These are phyloP conservation scores for Hippocampus kuda DNA, from an alignment of 2,797 vertebrate genomes.

Conservation along the genomic window DNA sequence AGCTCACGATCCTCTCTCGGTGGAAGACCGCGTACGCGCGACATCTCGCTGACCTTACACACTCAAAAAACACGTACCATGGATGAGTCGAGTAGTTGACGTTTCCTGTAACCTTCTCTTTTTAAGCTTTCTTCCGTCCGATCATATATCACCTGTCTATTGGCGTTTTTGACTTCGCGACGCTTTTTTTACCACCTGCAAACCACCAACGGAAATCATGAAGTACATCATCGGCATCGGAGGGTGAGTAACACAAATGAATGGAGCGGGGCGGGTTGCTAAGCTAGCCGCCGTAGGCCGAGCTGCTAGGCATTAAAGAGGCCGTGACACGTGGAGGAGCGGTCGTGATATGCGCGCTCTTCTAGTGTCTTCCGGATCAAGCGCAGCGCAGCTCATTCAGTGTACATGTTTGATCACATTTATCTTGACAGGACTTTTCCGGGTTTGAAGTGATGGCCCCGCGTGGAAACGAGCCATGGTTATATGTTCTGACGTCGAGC, in stretches of 20 bases:
- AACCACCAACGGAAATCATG: conserved; percentile 53
- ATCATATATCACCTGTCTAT: conserved; percentile 44
- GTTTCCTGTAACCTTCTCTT: conserved; percentile 68
- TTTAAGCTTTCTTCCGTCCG: conserved; percentile 65
- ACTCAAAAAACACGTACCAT: conserved; percentile 54
- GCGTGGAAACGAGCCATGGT: not conserved
- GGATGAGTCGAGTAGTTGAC: conserved; percentile 78
- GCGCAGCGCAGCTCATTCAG: not conserved
- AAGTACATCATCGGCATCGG: conserved; percentile 83
- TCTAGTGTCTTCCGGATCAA: not conserved
- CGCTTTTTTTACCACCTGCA: conserved; percentile 10
- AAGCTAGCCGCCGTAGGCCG: conserved; percentile 8
- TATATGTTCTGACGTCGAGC: not conserved
- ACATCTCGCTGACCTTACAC: conserved; percentile 41
- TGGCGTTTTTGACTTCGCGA: conserved; percentile 31
- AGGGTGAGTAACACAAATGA: conserved; percentile 64
- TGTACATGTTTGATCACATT: not conserved
- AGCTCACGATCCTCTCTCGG: conserved; percentile 39
- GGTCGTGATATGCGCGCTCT: not conserved
- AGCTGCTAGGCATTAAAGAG: conserved; percentile 21
- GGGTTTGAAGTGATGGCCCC: not conserved
- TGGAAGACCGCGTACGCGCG: conserved; percentile 54
- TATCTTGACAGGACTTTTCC: not conserved
- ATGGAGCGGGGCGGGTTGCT: not conserved
- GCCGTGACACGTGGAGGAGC: conserved; percentile 44